A percentile compares a stretch with the other conserved stretches of the same genome.
Evolutionary conservation across 1,140 invertebrate genomes (phyloP).

Genomic region (Papilio polytes): DNA sequence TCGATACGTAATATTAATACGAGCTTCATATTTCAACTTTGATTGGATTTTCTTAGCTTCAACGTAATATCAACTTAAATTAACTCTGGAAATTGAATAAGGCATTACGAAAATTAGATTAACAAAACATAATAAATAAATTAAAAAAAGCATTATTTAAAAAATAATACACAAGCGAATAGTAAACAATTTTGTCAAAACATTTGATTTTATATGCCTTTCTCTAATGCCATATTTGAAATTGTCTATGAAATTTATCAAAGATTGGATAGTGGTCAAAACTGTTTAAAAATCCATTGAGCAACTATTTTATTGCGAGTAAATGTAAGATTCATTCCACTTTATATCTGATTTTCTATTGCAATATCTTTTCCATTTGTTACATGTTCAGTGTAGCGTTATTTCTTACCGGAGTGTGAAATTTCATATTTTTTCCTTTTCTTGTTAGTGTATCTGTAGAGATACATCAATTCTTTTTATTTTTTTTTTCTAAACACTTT

Average conservation of each 20-base stretch:
- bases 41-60: conserved; percentile 3
- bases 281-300: background rate
- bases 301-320: background rate
- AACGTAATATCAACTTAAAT: background rate
- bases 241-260: too few relatives aligned
- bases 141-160: background rate
- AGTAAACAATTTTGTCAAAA: too few relatives aligned
- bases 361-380: background rate
- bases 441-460: too few relatives aligned
- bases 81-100: background rate
- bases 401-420: background rate
- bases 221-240: too few relatives aligned
- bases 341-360: background rate
- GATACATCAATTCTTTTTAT: too few relatives aligned
- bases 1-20: conserved; percentile 10
- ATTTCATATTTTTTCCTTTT: background rate
- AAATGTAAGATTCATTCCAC: background rate
- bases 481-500: too few relatives aligned
- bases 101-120: background rate
- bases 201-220: too few relatives aligned
- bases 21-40: conserved; percentile 14
- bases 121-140: background rate
- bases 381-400: background rate
- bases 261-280: background rate
- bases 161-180: too few relatives aligned